phyloP scores from a whole-genome alignment of 2,888 invertebrate species.

The Calliphora vomitoria region DNA sequence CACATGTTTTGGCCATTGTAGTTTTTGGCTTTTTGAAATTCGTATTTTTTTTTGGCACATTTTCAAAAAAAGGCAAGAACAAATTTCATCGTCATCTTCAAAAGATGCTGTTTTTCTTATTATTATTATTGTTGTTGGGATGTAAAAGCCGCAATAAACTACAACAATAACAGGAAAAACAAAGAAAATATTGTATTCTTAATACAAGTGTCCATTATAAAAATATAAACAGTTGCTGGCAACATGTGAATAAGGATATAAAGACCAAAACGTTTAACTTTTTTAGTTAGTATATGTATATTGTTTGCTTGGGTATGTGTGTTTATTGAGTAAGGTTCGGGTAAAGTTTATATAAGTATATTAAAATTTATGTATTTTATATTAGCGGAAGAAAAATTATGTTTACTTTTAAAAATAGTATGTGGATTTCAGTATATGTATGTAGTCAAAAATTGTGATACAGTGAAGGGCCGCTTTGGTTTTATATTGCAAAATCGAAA shows the following conservation, averaged over 20 bases:
- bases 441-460: too few species aligned
- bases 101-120: slow-evolving; percentile 12
- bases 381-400: too few species aligned
- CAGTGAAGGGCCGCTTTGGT: too few species aligned
- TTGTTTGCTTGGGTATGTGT: background rate
- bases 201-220: slow-evolving; percentile 51
- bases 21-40: slow-evolving; percentile 1
- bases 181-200: slow-evolving; percentile 30
- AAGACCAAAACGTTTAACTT: background rate
- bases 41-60: slow-evolving; percentile 52
- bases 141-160: slow-evolving; percentile 48
- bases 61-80: slow-evolving; percentile 51
- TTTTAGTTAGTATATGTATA: background rate
- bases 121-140: slow-evolving; percentile 21
- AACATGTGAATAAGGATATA: slow-evolving; percentile 2
- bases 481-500: too few species aligned
- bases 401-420: too few species aligned
- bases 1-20: slow-evolving; percentile 1
- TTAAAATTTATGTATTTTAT: too few species aligned
- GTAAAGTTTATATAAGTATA: background rate
- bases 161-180: slow-evolving; percentile 28
- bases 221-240: slow-evolving; percentile 11
- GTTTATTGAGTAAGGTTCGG: background rate
- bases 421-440: too few species aligned
- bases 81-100: slow-evolving; percentile 22